Evolutionary conservation across 2,113 vertebrate genomes (phyloP), one percentile per base, ranked within the genome.

Genomic region (Prionailurus viverrinus): DNA sequence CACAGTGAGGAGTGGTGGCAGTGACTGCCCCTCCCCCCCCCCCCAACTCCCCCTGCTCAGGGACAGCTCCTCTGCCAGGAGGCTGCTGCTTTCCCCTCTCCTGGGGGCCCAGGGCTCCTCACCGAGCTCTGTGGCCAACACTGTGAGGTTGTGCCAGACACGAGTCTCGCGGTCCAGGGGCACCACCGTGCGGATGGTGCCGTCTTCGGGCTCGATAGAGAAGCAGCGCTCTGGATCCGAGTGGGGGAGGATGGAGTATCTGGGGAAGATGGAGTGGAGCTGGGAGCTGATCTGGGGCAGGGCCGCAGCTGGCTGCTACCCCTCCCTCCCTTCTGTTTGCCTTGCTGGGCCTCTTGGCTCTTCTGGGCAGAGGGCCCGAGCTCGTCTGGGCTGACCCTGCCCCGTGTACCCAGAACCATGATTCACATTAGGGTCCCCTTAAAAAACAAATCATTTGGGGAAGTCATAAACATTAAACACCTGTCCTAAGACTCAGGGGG

Each of bases 91-190:
- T 39, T n/a, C 39, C 92, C 36, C 1, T 1, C 65, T 65, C 53
- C 58, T 2, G 5, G 69, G 71, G 88, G 63, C 84, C 84, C 94
- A 16, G 85, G 63, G n/a, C 63, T 96, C 85, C 99, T 99, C 98
- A 99, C 99, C 99, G 97, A 99, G 98, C 98, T 99, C 99, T 10
- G 99, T 99, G 96, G 99, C 99, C 79, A 99, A 98, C 97, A 99
- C 98, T 0, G 99, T 99, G 84, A 99, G 98, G 98, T 99, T 99
- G 98, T 99, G 99, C 99, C 99, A 99, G 97, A 99, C 98, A 73
- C 98, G 99, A 1, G 98, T 98, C 88, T 99, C 99, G 0, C 99
- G 99, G 98, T 99, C 99, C 97, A 99, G 98, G 82, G 99, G 98
- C 85, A 98, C 98, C 0, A 98, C 99, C 0, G 99, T 99, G 96